phyloP scores from a whole-genome alignment of 2,888 invertebrate genomes.

The Gastracanthus pulcherrimus region DNA sequence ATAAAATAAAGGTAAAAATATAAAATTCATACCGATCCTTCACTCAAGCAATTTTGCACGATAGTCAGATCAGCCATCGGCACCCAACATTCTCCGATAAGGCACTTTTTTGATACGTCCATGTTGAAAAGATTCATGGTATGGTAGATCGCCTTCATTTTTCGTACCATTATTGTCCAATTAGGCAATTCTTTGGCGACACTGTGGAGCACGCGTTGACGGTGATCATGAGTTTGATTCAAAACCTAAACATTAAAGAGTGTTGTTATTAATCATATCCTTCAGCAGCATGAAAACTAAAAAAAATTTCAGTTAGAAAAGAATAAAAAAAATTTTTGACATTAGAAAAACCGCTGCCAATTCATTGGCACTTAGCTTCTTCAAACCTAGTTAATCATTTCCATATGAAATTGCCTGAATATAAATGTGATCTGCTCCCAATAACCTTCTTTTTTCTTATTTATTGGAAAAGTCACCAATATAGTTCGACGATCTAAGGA shows the following conservation, averaged over 20 bases:
- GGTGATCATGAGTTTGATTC: constrained; percentile 92
- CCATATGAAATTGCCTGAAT: too few species aligned
- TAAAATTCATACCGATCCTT: constrained; percentile 85
- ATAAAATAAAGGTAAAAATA: not conserved
- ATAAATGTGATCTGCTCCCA: too few species aligned
- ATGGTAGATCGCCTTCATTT: constrained; percentile 96
- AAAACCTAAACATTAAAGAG: constrained; percentile 81
- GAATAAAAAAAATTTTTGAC: too few species aligned
- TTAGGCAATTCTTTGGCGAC: constrained; percentile 92
- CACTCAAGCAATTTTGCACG: constrained; percentile 88
- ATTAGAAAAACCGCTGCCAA: too few species aligned
- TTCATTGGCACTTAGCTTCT: too few species aligned
- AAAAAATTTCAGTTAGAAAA: too few species aligned
- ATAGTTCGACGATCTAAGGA: too few species aligned
- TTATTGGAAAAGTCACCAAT: too few species aligned
- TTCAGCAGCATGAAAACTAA: too few species aligned
- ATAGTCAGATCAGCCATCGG: constrained; percentile 90
- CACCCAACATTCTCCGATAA: constrained; percentile 94
- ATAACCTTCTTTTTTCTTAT: too few species aligned
- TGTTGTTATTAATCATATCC: too few species aligned
- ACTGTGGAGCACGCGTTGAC: constrained; percentile 89
- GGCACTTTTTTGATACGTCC: constrained; percentile 99
- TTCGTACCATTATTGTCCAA: constrained; percentile 92
- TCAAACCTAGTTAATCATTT: too few species aligned
- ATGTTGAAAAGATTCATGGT: constrained; percentile 95